Base-by-base conservation (phyloP, 2,888 invertebrate species). In the Apamea epomidion region DNA sequence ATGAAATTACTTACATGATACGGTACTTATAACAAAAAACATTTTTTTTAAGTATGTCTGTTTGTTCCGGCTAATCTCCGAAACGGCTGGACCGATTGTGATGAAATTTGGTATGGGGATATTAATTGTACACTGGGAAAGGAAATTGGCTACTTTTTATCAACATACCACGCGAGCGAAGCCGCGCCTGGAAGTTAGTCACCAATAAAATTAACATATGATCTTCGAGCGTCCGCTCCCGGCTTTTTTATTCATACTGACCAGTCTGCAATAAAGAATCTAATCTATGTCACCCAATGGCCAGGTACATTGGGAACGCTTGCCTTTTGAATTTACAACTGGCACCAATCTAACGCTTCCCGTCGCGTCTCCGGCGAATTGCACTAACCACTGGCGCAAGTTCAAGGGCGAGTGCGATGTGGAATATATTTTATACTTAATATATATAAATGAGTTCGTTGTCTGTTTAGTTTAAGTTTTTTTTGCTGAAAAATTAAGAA, bases 311-410 rank as follows among this genome's bases (percentile, higher is more conserved):
- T 72, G 70, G 80, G 80, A 89, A 80, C 87, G 86, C 89, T 92
- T 90, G 92, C 92, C 93, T 95, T 94, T 94, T 93, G 92, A 93
- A 92, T 92, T 88, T 83, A 92, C 92, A 91, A 92, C 91, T 89
- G 89, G 90, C 88, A 88, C 89, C 94, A 96, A 96, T 96, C 94
- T 94, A 95, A 90, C 91, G 91, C 93, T 96, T 96, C 96, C 96
- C 93, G 94, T 93, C 93, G 78, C 80, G 88, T 81, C 87, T 83
- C 82, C 73, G 69, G 65, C 65, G 70, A 87, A 76, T 83, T 85
- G 86, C 89, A 86, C 81, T 88, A 87, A 88, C 89, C 76, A 88
- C 90, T 91, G 88, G 91, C 82, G 72, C 93, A 94, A 93, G 94
- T 94, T 95, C 94, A 95, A 71, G 94, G 94, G 81, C 91, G 70